A percentile compares a stretch with the other conserved stretches of the same genome.
phyloP scores from a whole-genome alignment of 2,888 invertebrate species.

The Drosophila colorata region DNA sequence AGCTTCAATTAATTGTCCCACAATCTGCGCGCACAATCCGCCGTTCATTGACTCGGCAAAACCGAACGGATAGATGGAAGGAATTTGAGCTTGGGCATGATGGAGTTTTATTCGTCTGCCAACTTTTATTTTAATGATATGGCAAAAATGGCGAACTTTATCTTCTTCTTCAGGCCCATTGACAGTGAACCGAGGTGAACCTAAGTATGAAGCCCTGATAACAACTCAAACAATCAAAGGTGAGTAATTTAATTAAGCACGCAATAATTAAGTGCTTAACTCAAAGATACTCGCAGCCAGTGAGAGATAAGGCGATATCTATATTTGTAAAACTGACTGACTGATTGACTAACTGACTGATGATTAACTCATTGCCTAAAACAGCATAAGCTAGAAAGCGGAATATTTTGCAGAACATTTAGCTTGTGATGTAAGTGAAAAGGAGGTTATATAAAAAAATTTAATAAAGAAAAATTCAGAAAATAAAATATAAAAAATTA shows the following conservation, averaged over 20 bases:
- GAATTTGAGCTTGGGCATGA: neutral
- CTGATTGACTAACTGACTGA: neutral
- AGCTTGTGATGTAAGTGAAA: no score
- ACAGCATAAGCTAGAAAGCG: no score
- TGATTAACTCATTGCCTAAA: no score
- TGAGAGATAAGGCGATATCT: no score
- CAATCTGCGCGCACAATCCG: neutral
- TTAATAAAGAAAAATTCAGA: no score
- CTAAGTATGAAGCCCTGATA: neutral
- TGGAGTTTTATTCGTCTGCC: conserved; percentile 10
- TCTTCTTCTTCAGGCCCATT: conserved; percentile 2
- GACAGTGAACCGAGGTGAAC: neutral
- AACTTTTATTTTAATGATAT: conserved; percentile 31
- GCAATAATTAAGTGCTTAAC: neutral
- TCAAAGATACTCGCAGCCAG: no score
- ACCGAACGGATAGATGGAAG: neutral
- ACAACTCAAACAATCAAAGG: conserved; percentile 3
- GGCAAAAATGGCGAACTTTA: conserved; percentile 26
- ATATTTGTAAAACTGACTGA: neutral
- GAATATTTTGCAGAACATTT: no score
- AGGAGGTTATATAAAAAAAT: no score
- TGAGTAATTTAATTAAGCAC: conserved; percentile 13
- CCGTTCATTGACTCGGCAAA: conserved; percentile 30
- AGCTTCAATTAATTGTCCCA: conserved; percentile 30
- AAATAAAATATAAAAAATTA: no score